phyloP scores from a whole-genome alignment of 2,888 invertebrate species.

The Tachystola acroxantha region DNA sequence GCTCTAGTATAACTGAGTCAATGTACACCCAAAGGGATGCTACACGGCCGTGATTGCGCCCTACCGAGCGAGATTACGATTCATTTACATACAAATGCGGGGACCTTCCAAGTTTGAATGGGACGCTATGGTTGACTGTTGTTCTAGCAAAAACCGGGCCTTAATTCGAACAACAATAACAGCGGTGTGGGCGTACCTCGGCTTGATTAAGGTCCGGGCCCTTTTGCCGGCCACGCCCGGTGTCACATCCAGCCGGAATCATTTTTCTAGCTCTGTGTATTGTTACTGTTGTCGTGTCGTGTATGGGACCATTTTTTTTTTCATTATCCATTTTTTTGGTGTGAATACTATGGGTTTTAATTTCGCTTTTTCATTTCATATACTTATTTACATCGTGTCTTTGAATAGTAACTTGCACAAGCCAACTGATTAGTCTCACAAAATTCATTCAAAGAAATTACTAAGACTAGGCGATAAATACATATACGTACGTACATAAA shows the following conservation, averaged over 20 bases:
- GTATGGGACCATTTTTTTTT: too few relatives aligned
- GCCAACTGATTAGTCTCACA: too few relatives aligned
- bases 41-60: constrained; percentile 54
- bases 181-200: constrained; percentile 31
- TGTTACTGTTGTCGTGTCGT: too few relatives aligned
- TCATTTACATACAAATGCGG: constrained; percentile 73
- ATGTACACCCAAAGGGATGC: constrained; percentile 5
- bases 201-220: constrained; percentile 48
- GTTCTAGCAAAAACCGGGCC: constrained; percentile 67
- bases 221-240: constrained; percentile 25
- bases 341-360: too few relatives aligned
- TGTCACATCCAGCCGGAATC: constrained; percentile 42
- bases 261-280: constrained; percentile 34
- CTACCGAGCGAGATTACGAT: constrained; percentile 57
- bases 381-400: too few relatives aligned
- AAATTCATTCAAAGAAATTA: too few relatives aligned
- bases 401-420: too few relatives aligned
- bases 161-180: constrained; percentile 69
- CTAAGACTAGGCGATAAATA: too few relatives aligned
- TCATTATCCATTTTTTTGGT: too few relatives aligned
- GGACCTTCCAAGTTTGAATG: constrained; percentile 63
- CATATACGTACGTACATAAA: too few relatives aligned
- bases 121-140: constrained; percentile 51
- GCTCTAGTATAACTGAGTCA: background rate
- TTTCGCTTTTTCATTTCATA: too few relatives aligned